Evolutionary conservation across 2,113 vertebrate genomes (phyloP).

Genomic region (Zosterops hypoxanthus): DNA sequence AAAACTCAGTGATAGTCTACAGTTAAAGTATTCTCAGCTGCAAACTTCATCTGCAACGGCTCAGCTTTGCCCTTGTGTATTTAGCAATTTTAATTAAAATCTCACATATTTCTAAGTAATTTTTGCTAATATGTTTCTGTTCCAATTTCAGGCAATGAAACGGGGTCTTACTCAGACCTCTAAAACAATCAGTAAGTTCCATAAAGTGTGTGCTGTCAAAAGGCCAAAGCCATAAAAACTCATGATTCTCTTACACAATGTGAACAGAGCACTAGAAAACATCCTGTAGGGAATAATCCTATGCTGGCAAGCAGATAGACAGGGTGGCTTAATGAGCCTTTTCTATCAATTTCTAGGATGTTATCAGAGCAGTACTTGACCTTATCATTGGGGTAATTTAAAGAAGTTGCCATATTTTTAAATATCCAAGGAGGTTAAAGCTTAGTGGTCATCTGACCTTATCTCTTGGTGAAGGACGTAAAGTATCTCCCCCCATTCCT

Average conservation of each 20-base stretch:
- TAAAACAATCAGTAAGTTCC: constrained; percentile 32
- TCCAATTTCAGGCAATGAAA: constrained; percentile 25
- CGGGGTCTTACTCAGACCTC: background rate
- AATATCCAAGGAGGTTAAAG: background rate
- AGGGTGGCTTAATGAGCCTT: background rate
- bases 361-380: background rate
- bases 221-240: constrained; percentile 51
- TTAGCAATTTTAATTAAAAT: constrained; percentile 37
- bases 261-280: background rate
- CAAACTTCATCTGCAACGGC: background rate
- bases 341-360: background rate
- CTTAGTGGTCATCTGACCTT: background rate
- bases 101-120: constrained; percentile 28
- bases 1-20: background rate
- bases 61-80: constrained; percentile 18
- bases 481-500: background rate
- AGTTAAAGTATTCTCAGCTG: constrained; percentile 6
- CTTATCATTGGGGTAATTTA: background rate
- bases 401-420: background rate
- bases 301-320: background rate
- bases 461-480: background rate
- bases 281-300: background rate
- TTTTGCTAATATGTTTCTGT: constrained; percentile 23
- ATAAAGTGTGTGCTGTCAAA: background rate
- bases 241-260: background rate